A percentile compares a stretch with the other conserved stretches of the same genome.
These are phyloP conservation scores for Orthonyx spaldingii DNA, from an alignment of 2,113 vertebrate species.

Conservation along the genomic window DNA sequence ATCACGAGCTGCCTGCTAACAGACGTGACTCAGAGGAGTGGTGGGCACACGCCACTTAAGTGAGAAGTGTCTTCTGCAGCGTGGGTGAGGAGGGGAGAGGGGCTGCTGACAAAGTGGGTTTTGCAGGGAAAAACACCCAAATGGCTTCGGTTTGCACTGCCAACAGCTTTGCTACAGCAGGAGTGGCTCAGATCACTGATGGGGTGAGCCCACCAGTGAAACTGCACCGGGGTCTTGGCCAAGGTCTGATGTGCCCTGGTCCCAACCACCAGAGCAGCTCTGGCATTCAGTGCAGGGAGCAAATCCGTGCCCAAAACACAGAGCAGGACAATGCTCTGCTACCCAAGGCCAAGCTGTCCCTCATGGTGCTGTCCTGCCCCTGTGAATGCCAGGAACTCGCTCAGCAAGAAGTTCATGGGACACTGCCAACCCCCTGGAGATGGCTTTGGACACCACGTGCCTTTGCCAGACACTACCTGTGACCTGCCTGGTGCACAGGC, in stretches of 20 bases:
- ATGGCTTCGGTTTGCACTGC: neutral
- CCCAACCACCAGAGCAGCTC: neutral
- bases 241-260: neutral
- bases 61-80: neutral
- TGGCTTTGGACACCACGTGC: neutral
- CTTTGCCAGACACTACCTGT: neutral
- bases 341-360: neutral
- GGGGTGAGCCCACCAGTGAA: neutral
- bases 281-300: neutral
- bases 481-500: neutral
- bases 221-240: accelerated
- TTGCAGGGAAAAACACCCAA: neutral
- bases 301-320: neutral
- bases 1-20: neutral
- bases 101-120: neutral
- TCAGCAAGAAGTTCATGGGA: constrained; percentile 34
- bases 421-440: neutral
- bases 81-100: neutral
- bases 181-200: accelerated
- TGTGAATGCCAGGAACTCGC: neutral
- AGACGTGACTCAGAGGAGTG: constrained; percentile 5
- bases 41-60: neutral
- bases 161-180: neutral
- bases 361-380: accelerated
- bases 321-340: neutral